A percentile compares a stretch with the other conserved stretches of the same genome.
phyloP scores from a whole-genome alignment of 2,888 invertebrate species.

The Fragum fragum region DNA sequence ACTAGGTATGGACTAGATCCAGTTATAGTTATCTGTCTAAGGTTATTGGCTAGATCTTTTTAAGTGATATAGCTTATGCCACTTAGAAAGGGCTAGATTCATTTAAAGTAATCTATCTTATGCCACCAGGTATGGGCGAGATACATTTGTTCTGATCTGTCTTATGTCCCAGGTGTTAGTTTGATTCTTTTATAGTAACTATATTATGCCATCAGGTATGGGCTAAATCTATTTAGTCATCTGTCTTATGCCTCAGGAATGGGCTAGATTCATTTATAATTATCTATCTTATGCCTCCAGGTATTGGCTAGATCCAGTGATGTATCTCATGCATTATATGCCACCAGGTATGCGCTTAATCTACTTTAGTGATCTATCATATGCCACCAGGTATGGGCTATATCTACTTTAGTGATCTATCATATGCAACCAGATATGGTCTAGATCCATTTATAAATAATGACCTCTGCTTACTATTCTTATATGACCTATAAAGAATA shows the following conservation, averaged over 20 bases:
- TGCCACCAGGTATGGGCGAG: neutral
- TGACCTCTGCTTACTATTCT: neutral
- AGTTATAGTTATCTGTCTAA: neutral
- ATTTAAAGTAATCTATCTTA: neutral
- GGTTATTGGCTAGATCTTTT: neutral
- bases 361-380: conserved; percentile 76
- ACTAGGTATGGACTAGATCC: conserved; percentile 66
- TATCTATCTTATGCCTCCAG: conserved; percentile 17
- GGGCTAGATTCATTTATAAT: conserved; percentile 83
- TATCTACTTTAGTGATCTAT: too few relatives aligned
- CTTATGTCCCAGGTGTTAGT: too few relatives aligned
- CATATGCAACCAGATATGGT: conserved; percentile 77
- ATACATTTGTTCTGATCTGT: conserved; percentile 76
- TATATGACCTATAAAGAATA: too few relatives aligned
- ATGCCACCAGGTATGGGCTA: neutral
- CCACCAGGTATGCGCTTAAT: conserved; percentile 73
- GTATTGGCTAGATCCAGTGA: conserved; percentile 5
- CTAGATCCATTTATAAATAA: too few relatives aligned
- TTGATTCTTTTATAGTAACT: conserved; percentile 83
- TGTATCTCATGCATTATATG: conserved; percentile 82
- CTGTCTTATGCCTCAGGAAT: conserved; percentile 75
- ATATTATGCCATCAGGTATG: too few relatives aligned
- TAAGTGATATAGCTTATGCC: conserved; percentile 82
- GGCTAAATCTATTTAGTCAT: conserved; percentile 83
- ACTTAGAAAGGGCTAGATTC: conserved; percentile 69